Conservation (phyloP, 2,888 invertebrate genomes). For the Hermaeophaga mercurialis region DNA sequence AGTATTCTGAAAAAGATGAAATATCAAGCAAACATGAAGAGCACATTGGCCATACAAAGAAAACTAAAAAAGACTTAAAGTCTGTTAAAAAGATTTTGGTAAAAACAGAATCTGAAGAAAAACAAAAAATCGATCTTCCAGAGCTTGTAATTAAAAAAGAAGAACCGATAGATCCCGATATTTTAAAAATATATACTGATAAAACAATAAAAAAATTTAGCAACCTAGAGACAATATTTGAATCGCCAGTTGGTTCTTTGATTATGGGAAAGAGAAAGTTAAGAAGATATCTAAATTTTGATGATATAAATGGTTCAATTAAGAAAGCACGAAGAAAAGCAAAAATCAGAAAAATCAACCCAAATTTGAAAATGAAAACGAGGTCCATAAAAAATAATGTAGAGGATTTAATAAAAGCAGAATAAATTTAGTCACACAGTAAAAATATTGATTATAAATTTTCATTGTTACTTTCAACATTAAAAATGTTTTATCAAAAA, state of each 20-base stretch:
- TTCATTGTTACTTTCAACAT: too few relatives aligned
- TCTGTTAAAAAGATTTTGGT: neutral
- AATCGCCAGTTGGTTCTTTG: slow-evolving; percentile 11
- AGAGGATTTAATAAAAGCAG: neutral
- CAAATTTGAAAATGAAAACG: slow-evolving; percentile 2
- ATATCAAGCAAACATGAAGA: neutral
- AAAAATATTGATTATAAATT: too few relatives aligned
- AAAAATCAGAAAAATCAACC: slow-evolving; percentile 19
- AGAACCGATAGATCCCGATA: neutral
- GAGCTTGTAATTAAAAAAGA: neutral
- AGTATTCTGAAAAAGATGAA: too few relatives aligned
- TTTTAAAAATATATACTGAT: slow-evolving; percentile 17
- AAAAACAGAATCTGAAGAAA: neutral
- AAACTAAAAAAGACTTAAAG: neutral
- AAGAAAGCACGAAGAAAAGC: slow-evolving; percentile 14
- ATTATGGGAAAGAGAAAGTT: slow-evolving; percentile 25
- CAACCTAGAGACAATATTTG: slow-evolving; percentile 28
- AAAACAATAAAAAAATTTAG: slow-evolving; percentile 10
- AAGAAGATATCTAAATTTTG: slow-evolving; percentile 24
- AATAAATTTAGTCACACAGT: neutral
- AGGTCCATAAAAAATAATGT: neutral
- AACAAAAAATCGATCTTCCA: neutral
- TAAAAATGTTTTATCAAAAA: too few relatives aligned
- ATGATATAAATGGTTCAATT: slow-evolving; percentile 4
- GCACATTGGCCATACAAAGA: neutral